Conservation (phyloP, 2,888 invertebrate species). For the Leptopterna dolabrata region DNA sequence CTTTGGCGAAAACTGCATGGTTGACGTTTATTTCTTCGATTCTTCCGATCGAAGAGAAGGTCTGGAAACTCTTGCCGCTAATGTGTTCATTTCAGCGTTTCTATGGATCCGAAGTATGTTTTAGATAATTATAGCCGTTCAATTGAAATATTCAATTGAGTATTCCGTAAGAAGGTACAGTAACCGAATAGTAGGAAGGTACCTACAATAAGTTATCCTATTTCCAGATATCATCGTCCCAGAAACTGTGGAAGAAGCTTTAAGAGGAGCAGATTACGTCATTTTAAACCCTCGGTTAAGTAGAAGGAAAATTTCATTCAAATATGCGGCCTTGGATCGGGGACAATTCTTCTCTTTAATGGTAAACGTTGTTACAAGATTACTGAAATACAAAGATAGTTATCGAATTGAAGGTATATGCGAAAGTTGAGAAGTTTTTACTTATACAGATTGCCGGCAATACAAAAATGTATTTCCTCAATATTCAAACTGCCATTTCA, state of each 20-base stretch:
- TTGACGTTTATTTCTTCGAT: conserved; percentile 44
- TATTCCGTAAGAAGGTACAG: not conserved
- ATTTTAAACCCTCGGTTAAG: conserved; percentile 36
- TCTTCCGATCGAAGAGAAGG: not conserved
- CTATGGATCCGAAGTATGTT: conserved; percentile 30
- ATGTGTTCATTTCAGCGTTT: conserved; percentile 14
- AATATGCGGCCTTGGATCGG: conserved; percentile 27
- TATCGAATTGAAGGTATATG: too few species aligned
- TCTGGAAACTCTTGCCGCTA: conserved; percentile 36
- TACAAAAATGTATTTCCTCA: too few species aligned
- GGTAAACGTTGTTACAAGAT: not conserved
- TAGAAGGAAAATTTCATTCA: conserved; percentile 16
- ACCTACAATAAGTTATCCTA: too few species aligned
- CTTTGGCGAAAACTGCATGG: conserved; percentile 15
- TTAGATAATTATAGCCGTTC: not conserved
- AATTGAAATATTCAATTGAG: too few species aligned
- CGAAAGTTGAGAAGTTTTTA: too few species aligned
- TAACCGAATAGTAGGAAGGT: too few species aligned
- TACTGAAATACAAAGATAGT: too few species aligned
- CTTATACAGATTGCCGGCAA: too few species aligned
- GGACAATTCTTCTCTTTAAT: conserved; percentile 20
- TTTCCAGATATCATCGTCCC: conserved; percentile 18
- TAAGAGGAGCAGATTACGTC: conserved; percentile 37
- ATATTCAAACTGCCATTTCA: too few species aligned
- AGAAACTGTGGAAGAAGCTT: conserved; percentile 8